Evolutionary conservation across 92 coral and sea anemone species (phyloP), one percentile per base, ranked within the genome.

Genomic region (Pocillopora meandrina): DNA sequence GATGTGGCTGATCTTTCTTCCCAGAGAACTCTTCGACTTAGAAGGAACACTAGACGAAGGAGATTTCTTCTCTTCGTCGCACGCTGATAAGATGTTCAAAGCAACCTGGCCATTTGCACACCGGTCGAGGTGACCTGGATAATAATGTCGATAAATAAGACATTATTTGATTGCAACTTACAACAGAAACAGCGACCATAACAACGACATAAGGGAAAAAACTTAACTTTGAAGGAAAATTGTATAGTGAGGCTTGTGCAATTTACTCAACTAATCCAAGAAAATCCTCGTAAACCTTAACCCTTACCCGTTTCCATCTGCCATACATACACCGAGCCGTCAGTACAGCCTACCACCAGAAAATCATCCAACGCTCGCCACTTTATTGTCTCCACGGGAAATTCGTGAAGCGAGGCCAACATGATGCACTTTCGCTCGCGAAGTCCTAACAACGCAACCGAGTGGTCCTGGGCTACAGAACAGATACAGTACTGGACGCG

Each of bases 271-370:
- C 31, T 1, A 26, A 42, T 42, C 8, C 52, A 42, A 42, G 52
- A 3, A 42, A 42, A 42, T 42, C 52, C 52, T 42, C 52, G 4
- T 3, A 12, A 36, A 13, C 10, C 18, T 6, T 1, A 47, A 20
- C 2, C 71, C 88, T 59, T 80, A 96, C 99, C 99, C 78, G 98
- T 96, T 78, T 96, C 99, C 92, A 96, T 94, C 65, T 96, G 99
- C 99, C 99, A 96, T 9, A 96, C 99, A 59, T 96, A 96, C 18
- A 96, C 99, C 9, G 98, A 94, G 17, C 99, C 99, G 74, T 96
- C 99, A 55, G 98, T 87, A 73, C 98, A 90, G 16, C 98, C 97
- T 21, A 96, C 98, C 56, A 96, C 92, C 19, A 96, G 93, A 80
- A 96, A 96, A 69, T 96, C 99, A 82, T 96, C 99, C 33, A 92